Evolutionary conservation across 2,888 invertebrate genomes (phyloP), one percentile per base, ranked within the genome.

Genomic region (Meandrusa payeni): DNA sequence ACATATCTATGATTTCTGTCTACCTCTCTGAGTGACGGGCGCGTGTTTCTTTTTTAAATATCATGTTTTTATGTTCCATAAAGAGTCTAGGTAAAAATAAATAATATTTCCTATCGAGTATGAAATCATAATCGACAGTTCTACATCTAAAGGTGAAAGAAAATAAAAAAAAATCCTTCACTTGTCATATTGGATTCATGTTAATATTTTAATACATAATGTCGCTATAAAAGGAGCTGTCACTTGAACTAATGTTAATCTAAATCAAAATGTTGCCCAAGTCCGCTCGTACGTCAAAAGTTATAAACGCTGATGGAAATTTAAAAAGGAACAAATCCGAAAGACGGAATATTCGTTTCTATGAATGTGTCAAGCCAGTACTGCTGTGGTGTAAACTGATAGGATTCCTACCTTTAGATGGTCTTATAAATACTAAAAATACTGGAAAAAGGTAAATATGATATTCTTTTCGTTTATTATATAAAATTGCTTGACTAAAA

Each of bases 351-450:
- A 12, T 24, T 2, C n/a, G 7, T 6, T 42, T 42, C 11, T 37
- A 31, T 11, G 12, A 37, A 13, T 43, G 34, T 11, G 26, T 43
- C 32, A 22, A 50, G 5, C 34, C 46, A 17, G 38, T 34, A 41
- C 48, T 41, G 33, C 7, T 28, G 20, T 39, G 20, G 26, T 41
- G 41, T 24, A 46, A 38, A 4, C 7, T 32, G 17, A 11, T 39
- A 5, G 39, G 44, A 11, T 39, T 33, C 19, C 17, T 45, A 1
- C 33, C 38, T 23, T 7, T 34, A 10, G n/a, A 9, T 4, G 33
- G 44, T 2, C 15, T 39, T 29, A 10, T 13, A 26, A 36, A 19
- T 7, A 19, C 12, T 3, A 41, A 20, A 22, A 4, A 15, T n/a
- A 20, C 15, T 11, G 31, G 19, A 2, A 17, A 12, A 29, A 31